Evolutionary conservation across 2,113 vertebrate species (phyloP).

Genomic region (Neomonachus schauinslandi): DNA sequence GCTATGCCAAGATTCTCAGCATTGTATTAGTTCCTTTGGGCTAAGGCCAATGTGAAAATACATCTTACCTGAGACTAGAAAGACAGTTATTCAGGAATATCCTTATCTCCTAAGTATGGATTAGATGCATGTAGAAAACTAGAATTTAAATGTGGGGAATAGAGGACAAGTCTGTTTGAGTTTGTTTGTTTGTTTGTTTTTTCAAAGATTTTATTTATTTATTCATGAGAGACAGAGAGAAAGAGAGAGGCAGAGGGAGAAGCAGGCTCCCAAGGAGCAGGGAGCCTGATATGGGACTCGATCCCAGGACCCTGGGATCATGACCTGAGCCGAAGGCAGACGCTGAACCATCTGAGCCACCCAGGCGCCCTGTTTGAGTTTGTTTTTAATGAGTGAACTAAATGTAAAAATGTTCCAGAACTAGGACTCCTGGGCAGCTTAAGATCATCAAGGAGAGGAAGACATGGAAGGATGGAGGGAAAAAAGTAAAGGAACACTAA

Average conservation of each 20-base stretch:
- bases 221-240: too few species aligned
- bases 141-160: not conserved
- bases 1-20: not conserved
- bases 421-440: not conserved
- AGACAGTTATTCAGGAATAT: not conserved
- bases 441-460: not conserved
- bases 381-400: slow-evolving; percentile 13
- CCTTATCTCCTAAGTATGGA: not conserved
- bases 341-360: too few species aligned
- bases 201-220: too few species aligned
- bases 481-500: not conserved
- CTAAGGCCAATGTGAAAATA: not conserved
- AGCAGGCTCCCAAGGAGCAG: too few species aligned
- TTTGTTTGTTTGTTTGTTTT: not conserved
- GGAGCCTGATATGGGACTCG: too few species aligned
- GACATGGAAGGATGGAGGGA: not conserved
- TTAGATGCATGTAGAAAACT: not conserved
- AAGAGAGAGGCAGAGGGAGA: too few species aligned
- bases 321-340: too few species aligned
- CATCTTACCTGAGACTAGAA: not conserved
- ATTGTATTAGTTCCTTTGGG: not conserved
- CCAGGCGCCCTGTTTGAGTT: not conserved
- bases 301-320: too few species aligned
- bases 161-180: not conserved
- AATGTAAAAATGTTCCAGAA: not conserved